Base-by-base conservation (phyloP, 2,888 invertebrate genomes). In the Elaeidobius kamerunicus region DNA sequence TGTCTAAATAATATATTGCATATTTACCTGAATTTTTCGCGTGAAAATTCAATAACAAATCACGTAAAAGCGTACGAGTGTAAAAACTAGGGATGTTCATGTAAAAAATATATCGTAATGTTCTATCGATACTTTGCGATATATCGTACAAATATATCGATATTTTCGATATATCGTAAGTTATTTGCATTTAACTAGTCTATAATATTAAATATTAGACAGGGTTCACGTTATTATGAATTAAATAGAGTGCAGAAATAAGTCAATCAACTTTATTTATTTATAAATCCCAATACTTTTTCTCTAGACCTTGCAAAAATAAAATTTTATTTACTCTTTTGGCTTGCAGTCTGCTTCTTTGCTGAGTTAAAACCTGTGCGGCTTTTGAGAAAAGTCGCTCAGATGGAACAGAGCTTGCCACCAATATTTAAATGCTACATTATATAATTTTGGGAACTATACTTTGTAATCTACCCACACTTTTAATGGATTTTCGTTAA, bases 401-500 rank as follows among this genome's bases (percentile, higher is more conserved):
- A 9, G 30, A 30, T 30, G 30, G 30, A n/a, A 30, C 30, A 9
- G 30, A 30, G 11, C n/a, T n/a, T n/a, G n/a, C n/a, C n/a, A n/a
- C n/a, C n/a, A n/a, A 12, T 30, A 30, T 12, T 30, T 30, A 12
- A n/a, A 30, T 30, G 30, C 30, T n/a, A 30, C 4, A n/a, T 30
- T 30, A 12, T n/a, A 30, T 11, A 30, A 30, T 3, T 30, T 30
- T 30, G 30, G 40, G 15, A 40, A 40, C 5, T 20, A 16, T 15
- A 23, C 15, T 6, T 40, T 40, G 6, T 18, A 40, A 5, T 32
- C 47, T 15, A 12, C 20, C 16, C 23, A 41, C 3, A 41, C 12
- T 49, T 41, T 18, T 28, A 30, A 12, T 14, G 16, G 43, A 18
- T 43, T 43, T 30, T 43, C 42, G 12, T 30, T 30, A 14, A 44